Evolutionary conservation across 2,888 invertebrate genomes (phyloP).

Genomic region (Sipha maydis): DNA sequence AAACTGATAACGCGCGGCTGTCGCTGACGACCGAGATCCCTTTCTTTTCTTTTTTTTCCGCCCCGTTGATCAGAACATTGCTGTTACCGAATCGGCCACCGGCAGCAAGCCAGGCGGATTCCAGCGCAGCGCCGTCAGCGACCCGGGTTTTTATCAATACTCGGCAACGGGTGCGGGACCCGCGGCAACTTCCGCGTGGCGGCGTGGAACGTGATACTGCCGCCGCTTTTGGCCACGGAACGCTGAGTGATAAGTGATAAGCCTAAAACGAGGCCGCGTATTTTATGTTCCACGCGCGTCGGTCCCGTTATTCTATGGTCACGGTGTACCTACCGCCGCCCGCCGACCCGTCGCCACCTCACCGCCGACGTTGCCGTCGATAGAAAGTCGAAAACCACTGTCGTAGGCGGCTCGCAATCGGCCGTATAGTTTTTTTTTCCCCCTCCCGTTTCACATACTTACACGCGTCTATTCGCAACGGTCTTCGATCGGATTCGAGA

Average conservation of each 20-base stretch:
- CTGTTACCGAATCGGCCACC: background rate
- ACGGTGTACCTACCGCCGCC: no score
- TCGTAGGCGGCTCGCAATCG: no score
- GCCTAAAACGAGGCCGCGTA: background rate
- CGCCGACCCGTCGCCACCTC: no score
- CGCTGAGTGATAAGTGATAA: background rate
- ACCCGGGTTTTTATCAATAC: background rate
- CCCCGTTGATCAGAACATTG: no score
- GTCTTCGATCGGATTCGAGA: background rate
- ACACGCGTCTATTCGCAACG: background rate
- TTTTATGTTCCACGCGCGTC: background rate
- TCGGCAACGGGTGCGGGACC: no score
- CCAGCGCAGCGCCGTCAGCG: background rate
- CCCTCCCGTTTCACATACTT: background rate
- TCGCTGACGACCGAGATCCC: background rate
- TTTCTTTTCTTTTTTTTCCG: no score
- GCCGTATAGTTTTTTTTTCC: background rate
- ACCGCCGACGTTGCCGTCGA: background rate
- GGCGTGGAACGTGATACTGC: background rate
- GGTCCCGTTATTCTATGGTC: background rate
- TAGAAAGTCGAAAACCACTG: background rate
- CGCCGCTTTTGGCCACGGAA: background rate
- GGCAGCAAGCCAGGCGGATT: background rate
- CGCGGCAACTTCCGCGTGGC: background rate
- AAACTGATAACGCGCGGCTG: background rate